Evolutionary conservation across 2,797 vertebrate species (phyloP).

Genomic region (Pygocentrus nattereri): DNA sequence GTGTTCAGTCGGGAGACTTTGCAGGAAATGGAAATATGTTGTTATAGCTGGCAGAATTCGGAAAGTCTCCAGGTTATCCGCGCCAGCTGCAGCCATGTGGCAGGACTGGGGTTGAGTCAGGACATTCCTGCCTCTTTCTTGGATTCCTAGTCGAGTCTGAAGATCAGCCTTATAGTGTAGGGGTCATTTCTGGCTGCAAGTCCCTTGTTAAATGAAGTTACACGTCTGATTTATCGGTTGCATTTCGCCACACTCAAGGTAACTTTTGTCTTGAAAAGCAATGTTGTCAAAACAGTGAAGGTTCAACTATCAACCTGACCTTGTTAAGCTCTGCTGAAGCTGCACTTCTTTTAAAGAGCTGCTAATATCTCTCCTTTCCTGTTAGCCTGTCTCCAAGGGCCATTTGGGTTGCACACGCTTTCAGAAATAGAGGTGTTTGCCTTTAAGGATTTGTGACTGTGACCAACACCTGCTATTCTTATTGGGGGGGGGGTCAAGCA

Average conservation of each 20-base stretch:
- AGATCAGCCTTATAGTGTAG: background rate
- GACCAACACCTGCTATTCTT: constrained; percentile 49
- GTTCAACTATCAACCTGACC: constrained; percentile 58
- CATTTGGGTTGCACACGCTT: constrained; percentile 67
- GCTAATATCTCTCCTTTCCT: constrained; percentile 36
- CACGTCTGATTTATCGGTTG: no score
- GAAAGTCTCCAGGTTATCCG: constrained; percentile 32
- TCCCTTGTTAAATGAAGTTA: background rate
- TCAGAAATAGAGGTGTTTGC: constrained; percentile 48
- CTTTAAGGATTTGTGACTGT: constrained; percentile 60
- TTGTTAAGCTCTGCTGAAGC: constrained; percentile 41
- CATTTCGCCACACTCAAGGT: background rate
- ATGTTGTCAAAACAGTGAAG: constrained; percentile 50
- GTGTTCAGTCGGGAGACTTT: constrained; percentile 21
- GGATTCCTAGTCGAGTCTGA: background rate
- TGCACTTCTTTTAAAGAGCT: constrained; percentile 43
- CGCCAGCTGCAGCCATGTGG: constrained; percentile 38
- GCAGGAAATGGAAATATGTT: constrained; percentile 56
- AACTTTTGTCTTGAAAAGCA: background rate
- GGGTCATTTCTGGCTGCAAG: background rate
- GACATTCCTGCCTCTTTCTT: background rate
- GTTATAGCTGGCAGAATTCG: constrained; percentile 46
- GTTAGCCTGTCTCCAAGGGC: constrained; percentile 54
- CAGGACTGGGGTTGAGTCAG: constrained; percentile 41
- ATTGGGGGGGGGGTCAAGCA: constrained; percentile 53